A percentile compares a stretch with the other conserved stretches of the same genome.
These are phyloP conservation scores for Tinea trinotella DNA, from an alignment of 2,888 invertebrate species.

Conservation along the genomic window DNA sequence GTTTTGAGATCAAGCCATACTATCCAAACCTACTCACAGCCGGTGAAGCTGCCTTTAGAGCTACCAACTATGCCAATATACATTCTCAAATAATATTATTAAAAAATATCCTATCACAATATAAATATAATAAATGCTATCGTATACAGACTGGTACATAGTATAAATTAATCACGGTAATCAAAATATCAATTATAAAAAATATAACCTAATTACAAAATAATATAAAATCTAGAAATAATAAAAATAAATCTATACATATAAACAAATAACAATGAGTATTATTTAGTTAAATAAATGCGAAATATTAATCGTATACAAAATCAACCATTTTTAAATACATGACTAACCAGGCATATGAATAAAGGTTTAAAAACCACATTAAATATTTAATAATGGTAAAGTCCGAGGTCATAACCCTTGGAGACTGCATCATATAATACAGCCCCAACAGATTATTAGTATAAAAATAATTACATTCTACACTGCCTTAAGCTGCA, in stretches of 20 bases:
- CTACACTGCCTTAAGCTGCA: too few relatives aligned
- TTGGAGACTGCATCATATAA: too few relatives aligned
- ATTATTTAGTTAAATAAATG: constrained; percentile 60
- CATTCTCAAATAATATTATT: constrained; percentile 30
- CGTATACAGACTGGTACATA: constrained; percentile 52
- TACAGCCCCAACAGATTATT: too few relatives aligned
- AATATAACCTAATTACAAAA: neutral
- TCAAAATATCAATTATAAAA: too few relatives aligned
- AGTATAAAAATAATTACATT: too few relatives aligned
- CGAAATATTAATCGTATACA: constrained; percentile 57
- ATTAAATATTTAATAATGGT: too few relatives aligned
- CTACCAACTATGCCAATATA: constrained; percentile 8
- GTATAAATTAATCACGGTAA: constrained; percentile 26
- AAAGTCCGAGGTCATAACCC: too few relatives aligned
- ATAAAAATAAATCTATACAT: constrained; percentile 34
- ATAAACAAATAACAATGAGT: constrained; percentile 44
- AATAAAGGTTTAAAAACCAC: too few relatives aligned
- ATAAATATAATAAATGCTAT: constrained; percentile 49
- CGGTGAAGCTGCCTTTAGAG: neutral
- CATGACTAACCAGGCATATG: neutral
- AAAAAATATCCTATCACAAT: constrained; percentile 67
- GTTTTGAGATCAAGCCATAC: neutral
- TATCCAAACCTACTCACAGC: neutral
- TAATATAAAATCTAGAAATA: constrained; percentile 29
- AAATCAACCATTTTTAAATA: neutral